Base-by-base conservation (phyloP, 2,797 vertebrate genomes). In the Arrhamphus sclerolepis region DNA sequence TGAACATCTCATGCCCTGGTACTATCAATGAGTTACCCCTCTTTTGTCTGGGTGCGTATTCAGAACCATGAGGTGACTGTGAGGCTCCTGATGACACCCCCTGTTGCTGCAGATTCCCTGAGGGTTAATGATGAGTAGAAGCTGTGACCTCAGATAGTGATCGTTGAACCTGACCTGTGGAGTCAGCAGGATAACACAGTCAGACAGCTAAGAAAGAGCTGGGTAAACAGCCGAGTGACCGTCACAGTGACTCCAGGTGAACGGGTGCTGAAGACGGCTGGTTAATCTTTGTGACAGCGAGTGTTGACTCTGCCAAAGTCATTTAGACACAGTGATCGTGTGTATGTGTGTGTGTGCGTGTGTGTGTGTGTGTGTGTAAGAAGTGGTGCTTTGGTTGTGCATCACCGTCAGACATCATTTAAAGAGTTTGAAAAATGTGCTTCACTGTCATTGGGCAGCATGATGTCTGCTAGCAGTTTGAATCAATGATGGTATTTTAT, bases 91-190 rank as follows among this genome's bases (percentile, higher is more conserved):
- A 43, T 81, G 84, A 89, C 84, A 87, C 81, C 66, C 61, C 69
- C 65, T 79, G 58, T 7, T 75, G 77, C 81, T 62, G 57, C 53
- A 5, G 51, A 68, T 72, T 75, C 72, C 58, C 62, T 1, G 6
- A 26, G 58, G 72, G 73, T 81, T 84, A 87, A 86, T 77, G 68
- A 70, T 11, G 44, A 78, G 74, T 48, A 64, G 81, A 78, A 68
- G 66, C 59, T 19, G 56, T 74, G 83, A 88, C 80, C 79, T 65
- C 68, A 59, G 77, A 81, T 70, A 13, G 11, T 80, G 77, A 85
- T 80, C 83, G 24, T 10, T 89, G 83, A 89, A 82, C 84, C 81
- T 86, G 85, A 84, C 85, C 70, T 54, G 68, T 78, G 63, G 64
- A 77, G 68, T 39, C 78, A 49, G 76, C 55, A 46, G 75, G 65